Percentiles rank a stretch among this genome's conserved stretches.
Evolutionary conservation across 2,113 vertebrate species (phyloP).

Genomic region (Bufo gargarizans): DNA sequence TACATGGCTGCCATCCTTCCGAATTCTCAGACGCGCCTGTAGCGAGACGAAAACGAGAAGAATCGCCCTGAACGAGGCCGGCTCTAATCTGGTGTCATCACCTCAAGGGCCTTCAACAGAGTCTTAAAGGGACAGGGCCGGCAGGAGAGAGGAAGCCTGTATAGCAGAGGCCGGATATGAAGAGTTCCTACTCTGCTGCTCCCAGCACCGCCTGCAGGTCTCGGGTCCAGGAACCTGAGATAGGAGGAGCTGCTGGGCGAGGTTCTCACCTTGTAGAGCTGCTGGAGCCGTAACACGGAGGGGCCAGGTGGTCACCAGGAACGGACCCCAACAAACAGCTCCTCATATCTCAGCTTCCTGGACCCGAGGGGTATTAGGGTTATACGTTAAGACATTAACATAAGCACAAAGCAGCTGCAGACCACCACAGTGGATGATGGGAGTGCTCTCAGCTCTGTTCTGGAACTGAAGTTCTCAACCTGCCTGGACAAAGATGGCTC

Average conservation of each 20-base stretch:
- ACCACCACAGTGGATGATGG: no score
- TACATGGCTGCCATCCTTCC: neutral
- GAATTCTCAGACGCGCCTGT: neutral
- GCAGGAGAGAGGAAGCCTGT: neutral
- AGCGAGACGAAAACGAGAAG: neutral
- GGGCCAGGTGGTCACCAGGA: rapidly evolving
- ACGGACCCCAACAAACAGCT: neutral
- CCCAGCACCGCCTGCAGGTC: no score
- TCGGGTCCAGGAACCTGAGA: no score
- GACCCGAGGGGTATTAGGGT: no score
- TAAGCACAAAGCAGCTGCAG: no score
- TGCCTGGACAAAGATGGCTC: no score
- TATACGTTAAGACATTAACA: no score
- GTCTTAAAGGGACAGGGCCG: neutral
- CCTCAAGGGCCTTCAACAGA: neutral
- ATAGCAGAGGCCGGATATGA: neutral
- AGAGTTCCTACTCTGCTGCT: no score
- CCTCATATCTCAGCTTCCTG: neutral
- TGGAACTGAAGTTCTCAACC: no score
- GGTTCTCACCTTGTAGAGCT: neutral
- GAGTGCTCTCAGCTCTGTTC: no score
- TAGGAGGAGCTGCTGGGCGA: no score
- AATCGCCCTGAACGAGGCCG: neutral
- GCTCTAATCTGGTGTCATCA: neutral
- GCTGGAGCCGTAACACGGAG: neutral